These are phyloP conservation scores for Orthonyx spaldingii DNA, from an alignment of 2,113 vertebrate genomes.

Conservation along the genomic window DNA sequence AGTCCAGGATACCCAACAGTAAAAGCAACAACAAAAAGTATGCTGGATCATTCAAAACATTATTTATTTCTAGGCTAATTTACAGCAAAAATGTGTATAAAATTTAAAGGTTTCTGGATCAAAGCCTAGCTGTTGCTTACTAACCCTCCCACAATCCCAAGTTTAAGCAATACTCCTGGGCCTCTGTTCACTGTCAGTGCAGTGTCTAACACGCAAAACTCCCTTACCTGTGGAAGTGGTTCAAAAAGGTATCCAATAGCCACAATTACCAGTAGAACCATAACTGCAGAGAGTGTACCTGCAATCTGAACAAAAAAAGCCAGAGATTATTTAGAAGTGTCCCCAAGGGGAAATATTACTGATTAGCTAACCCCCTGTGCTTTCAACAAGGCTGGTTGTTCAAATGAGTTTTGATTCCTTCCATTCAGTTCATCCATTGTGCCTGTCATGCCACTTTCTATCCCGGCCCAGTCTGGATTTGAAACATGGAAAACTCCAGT, in stretches of 20 bases:
- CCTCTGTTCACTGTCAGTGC: neutral
- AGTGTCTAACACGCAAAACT: neutral
- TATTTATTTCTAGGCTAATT: neutral
- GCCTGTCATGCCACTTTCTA: neutral
- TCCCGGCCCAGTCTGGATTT: neutral
- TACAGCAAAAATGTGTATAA: neutral
- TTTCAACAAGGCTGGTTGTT: neutral
- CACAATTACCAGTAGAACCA: slow-evolving; percentile 91
- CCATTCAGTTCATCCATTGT: neutral
- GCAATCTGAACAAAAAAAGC: slow-evolving; percentile 78
- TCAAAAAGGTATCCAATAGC: slow-evolving; percentile 92
- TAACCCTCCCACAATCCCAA: neutral
- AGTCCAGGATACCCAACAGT: neutral
- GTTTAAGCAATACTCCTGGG: neutral
- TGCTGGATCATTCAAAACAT: neutral
- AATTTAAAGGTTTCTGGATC: neutral
- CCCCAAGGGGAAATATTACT: neutral
- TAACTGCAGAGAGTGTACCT: slow-evolving; percentile 83
- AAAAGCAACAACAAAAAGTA: neutral
- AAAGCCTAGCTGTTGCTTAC: neutral
- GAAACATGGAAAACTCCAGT: neutral
- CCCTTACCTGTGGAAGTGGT: slow-evolving; percentile 88
- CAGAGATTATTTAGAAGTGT: neutral
- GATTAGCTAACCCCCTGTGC: neutral
- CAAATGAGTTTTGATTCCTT: neutral